These are phyloP conservation scores for Potamilus streckersoni DNA, from an alignment of 1,140 invertebrate genomes.

Conservation along the genomic window DNA sequence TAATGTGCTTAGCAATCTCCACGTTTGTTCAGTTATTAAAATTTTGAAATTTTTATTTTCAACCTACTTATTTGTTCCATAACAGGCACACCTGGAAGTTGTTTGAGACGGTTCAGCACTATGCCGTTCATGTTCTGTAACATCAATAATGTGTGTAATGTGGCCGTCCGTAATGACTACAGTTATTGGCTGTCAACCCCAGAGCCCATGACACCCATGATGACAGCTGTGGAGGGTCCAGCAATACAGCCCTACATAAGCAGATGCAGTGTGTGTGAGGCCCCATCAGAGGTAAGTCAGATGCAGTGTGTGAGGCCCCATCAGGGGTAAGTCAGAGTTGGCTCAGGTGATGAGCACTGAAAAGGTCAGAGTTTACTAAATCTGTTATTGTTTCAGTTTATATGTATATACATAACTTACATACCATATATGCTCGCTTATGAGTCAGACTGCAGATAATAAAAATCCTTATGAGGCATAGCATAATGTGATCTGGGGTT, in stretches of 20 bases:
- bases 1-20: too few species aligned
- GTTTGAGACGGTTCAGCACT: slow-evolving; percentile 63
- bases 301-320: slow-evolving; percentile 88
- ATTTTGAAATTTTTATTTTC: too few species aligned
- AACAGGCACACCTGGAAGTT: slow-evolving; percentile 66
- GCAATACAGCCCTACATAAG: slow-evolving; percentile 59
- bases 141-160: slow-evolving; percentile 65
- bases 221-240: slow-evolving; percentile 56
- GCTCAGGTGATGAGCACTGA: background rate
- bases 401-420: background rate
- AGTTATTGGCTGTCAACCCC: slow-evolving; percentile 68
- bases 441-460: too few species aligned
- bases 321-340: slow-evolving; percentile 73
- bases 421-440: too few species aligned
- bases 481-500: too few species aligned
- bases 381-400: background rate
- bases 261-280: slow-evolving; percentile 93
- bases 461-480: too few species aligned
- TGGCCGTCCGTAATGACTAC: slow-evolving; percentile 65
- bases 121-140: slow-evolving; percentile 70
- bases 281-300: slow-evolving; percentile 78
- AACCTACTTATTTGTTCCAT: background rate
- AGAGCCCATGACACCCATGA: slow-evolving; percentile 65
- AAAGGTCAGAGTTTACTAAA: background rate
- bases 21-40: too few species aligned